These are phyloP conservation scores for Pyrrhopygopsis socrates DNA, from an alignment of 2,888 invertebrate genomes.

Conservation along the genomic window DNA sequence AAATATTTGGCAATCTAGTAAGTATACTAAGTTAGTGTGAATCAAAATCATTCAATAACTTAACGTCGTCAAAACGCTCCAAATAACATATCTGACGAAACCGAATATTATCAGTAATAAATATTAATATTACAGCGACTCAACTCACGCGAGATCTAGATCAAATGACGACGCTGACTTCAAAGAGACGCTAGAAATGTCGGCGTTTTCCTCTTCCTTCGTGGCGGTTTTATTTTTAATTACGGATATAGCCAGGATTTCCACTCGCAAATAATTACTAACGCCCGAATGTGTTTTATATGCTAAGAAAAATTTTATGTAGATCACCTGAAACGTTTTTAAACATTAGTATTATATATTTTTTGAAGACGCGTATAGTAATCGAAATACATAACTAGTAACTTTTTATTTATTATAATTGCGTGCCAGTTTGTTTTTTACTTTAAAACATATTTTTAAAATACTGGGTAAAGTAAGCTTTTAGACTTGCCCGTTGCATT, in stretches of 20 bases:
- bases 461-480: no score
- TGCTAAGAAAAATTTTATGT: slow-evolving; percentile 33
- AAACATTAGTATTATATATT: no score
- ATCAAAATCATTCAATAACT: not conserved
- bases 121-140: slow-evolving; percentile 86
- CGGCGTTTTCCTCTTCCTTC: slow-evolving; percentile 87
- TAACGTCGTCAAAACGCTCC: slow-evolving; percentile 11
- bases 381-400: no score
- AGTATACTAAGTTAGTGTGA: no score
- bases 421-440: no score
- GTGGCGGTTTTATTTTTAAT: slow-evolving; percentile 79
- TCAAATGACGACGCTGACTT: slow-evolving; percentile 89
- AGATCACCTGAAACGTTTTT: no score
- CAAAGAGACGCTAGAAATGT: slow-evolving; percentile 89
- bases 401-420: no score
- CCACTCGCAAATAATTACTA: slow-evolving; percentile 31
- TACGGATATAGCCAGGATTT: slow-evolving; percentile 54
- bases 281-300: slow-evolving; percentile 30
- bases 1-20: no score
- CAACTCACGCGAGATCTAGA: slow-evolving; percentile 89
- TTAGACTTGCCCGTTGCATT: no score
- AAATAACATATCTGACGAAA: slow-evolving; percentile 83
- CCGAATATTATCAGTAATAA: slow-evolving; percentile 60
- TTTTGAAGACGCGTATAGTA: no score
- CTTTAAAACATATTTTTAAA: no score